These are phyloP conservation scores for Lamprologus speciosus DNA, from an alignment of 2,113 vertebrate species.

Conservation along the genomic window DNA sequence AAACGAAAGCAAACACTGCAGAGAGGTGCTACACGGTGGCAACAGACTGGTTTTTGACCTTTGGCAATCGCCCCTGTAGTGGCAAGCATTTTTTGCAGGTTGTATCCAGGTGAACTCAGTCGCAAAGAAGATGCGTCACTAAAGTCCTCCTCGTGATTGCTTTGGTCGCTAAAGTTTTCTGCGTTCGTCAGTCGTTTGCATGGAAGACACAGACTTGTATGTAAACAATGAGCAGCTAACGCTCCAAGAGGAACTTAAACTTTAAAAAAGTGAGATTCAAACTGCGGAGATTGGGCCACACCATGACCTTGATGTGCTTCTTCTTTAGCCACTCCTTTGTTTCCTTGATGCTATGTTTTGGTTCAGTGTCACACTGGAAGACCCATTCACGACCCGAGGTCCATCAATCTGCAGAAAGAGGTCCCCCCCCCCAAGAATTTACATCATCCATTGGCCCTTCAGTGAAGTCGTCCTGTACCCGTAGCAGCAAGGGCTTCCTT, in stretches of 20 bases:
- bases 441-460: neutral
- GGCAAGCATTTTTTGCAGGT: neutral
- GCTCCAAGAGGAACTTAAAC: neutral
- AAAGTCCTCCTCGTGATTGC: neutral
- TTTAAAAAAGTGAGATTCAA: neutral
- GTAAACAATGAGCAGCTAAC: neutral
- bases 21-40: fast-evolving
- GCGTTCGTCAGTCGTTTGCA: fast-evolving
- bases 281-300: fast-evolving
- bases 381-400: neutral
- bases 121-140: fast-evolving
- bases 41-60: neutral
- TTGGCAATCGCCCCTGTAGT: fast-evolving
- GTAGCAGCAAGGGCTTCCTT: fast-evolving
- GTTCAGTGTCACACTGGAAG: neutral
- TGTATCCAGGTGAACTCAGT: neutral
- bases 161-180: fast-evolving
- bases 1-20: neutral
- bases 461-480: neutral
- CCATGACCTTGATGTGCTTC: fast-evolving
- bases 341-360: neutral
- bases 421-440: neutral
- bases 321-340: neutral
- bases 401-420: neutral
- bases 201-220: neutral